Percentiles rank a stretch among this genome's conserved stretches.
Evolutionary conservation across 2,113 vertebrate genomes (phyloP).

Genomic region (Sterrhoptilus dennistouni): DNA sequence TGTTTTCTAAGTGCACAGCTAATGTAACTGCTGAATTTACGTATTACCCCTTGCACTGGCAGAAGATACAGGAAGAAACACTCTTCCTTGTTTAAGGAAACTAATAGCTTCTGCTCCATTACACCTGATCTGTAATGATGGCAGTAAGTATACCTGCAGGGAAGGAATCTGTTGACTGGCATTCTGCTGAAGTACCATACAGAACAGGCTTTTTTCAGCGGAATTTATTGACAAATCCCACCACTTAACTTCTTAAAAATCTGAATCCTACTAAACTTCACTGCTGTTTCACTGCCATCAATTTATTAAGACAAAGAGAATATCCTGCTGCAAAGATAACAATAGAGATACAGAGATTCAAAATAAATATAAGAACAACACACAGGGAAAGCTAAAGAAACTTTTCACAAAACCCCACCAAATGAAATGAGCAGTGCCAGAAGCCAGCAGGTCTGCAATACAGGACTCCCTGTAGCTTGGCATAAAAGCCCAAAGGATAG

Average conservation of each 20-base stretch:
- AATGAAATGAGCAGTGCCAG: conserved; percentile 47
- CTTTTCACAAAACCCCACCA: conserved; percentile 23
- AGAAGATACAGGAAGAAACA: conserved; percentile 60
- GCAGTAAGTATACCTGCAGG: conserved; percentile 68
- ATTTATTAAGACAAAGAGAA: conserved; percentile 75
- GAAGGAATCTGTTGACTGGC: conserved; percentile 75
- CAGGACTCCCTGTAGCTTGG: conserved; percentile 46
- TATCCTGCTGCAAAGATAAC: conserved; percentile 64
- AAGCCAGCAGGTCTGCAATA: conserved; percentile 55
- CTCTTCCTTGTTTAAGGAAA: conserved; percentile 76
- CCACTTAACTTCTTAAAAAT: conserved; percentile 77
- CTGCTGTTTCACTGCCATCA: conserved; percentile 53
- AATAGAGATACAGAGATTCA: conserved; percentile 54
- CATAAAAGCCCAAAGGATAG: conserved; percentile 42
- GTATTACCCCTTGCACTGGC: conserved; percentile 39
- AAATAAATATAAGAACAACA: conserved; percentile 39
- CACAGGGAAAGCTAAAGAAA: conserved; percentile 57
- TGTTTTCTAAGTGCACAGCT: conserved; percentile 45
- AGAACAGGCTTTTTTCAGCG: background rate
- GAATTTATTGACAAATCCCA: conserved; percentile 78
- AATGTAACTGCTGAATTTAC: conserved; percentile 57
- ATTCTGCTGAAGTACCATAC: conserved; percentile 53
- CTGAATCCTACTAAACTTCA: conserved; percentile 67
- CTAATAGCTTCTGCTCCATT: conserved; percentile 82
- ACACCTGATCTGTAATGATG: conserved; percentile 78